Conservation (phyloP, 1,140 invertebrate species). For the Temnothorax nylanderi region DNA sequence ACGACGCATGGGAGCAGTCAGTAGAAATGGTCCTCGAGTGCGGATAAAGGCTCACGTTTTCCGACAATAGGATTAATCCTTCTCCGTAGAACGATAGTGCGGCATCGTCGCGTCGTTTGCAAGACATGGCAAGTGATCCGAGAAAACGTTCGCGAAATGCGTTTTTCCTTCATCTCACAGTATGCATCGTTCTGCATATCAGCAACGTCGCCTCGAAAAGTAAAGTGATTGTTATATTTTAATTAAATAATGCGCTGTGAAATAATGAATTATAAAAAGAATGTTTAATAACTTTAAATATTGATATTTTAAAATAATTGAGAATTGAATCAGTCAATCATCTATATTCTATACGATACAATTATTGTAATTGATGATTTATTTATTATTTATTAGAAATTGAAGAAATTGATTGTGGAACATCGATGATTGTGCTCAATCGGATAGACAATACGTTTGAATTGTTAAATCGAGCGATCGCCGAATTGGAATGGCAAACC, state of each 20-base stretch:
- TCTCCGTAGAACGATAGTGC: neutral
- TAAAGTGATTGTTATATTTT: neutral
- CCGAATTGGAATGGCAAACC: neutral
- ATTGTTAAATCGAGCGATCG: conserved; percentile 6
- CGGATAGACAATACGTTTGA: neutral
- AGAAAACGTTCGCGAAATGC: neutral
- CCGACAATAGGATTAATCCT: neutral
- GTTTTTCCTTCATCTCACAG: neutral
- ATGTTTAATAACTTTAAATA: neutral
- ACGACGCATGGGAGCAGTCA: neutral
- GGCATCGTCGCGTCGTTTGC: neutral
- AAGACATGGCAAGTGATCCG: neutral
- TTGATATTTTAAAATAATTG: neutral
- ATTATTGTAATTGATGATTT: neutral
- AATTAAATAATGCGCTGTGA: neutral
- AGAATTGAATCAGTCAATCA: neutral
- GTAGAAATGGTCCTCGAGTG: neutral
- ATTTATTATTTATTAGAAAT: neutral
- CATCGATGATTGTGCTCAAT: neutral
- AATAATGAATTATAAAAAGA: neutral
- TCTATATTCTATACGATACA: too few species aligned
- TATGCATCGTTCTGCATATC: neutral
- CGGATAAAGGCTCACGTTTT: neutral
- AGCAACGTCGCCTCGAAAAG: neutral
- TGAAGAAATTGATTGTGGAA: neutral